phyloP scores from a whole-genome alignment of 2,888 invertebrate species.

The Acanthosepion lycidas region DNA sequence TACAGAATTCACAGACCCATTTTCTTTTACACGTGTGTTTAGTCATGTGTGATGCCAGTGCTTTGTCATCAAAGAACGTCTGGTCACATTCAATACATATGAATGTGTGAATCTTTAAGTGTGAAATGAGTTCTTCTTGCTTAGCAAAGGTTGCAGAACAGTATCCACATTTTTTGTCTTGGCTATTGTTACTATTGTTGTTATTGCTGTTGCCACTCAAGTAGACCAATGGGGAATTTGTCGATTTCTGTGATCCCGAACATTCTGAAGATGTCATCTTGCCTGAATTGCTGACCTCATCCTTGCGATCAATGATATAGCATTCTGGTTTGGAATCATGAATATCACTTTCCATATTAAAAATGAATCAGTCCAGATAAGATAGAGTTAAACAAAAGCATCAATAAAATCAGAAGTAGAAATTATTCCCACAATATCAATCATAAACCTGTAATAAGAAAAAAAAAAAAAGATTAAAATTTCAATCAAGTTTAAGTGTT shows the following conservation, averaged over 20 bases:
- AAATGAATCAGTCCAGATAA: neutral
- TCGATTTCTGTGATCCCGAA: neutral
- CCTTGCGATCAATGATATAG: neutral
- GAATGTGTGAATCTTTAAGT: neutral
- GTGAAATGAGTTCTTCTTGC: neutral
- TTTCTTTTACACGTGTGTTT: neutral
- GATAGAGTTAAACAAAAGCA: neutral
- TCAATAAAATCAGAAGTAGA: neutral
- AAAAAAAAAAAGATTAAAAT: neutral
- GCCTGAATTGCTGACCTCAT: neutral
- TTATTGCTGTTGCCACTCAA: neutral
- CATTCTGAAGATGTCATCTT: neutral
- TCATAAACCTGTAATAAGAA: neutral
- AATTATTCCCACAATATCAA: neutral
- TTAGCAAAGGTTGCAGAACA: neutral
- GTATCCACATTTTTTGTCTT: conserved; percentile 2
- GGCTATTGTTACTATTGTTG: neutral
- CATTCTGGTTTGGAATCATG: neutral
- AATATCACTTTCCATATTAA: neutral
- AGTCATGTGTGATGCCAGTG: neutral
- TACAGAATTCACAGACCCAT: conserved; percentile 7
- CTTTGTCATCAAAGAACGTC: neutral
- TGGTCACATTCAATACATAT: neutral
- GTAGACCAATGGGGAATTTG: neutral
- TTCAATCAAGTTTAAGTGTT: neutral